These are phyloP conservation scores for Erpobdella octoculata DNA, from an alignment of 2,888 invertebrate genomes.

Conservation along the genomic window DNA sequence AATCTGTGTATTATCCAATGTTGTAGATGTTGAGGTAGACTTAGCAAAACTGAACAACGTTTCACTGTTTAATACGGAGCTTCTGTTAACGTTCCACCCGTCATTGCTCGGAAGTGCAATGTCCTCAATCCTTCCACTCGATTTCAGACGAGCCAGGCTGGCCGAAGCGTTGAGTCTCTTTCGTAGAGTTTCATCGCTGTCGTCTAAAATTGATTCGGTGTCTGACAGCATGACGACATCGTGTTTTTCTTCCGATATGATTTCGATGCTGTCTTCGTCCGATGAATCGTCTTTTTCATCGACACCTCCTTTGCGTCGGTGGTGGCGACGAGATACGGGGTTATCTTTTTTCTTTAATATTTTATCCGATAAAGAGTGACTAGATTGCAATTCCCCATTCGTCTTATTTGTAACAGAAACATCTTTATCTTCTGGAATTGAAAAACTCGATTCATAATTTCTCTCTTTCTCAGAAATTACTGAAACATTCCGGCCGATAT, in stretches of 20 bases:
- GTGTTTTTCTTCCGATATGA: constrained; percentile 16
- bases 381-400: too few relatives aligned
- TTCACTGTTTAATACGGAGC: too few relatives aligned
- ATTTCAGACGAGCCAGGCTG: neutral
- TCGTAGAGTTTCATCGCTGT: constrained; percentile 4
- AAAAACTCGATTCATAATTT: too few relatives aligned
- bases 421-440: too few relatives aligned
- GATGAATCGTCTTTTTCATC: neutral
- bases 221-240: constrained; percentile 3
- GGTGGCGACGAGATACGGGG: neutral
- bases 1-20: neutral
- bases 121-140: neutral
- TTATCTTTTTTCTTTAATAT: too few relatives aligned
- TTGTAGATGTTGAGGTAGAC: neutral
- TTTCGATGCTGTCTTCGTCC: neutral
- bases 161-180: neutral
- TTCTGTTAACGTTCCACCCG: too few relatives aligned
- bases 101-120: neutral
- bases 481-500: too few relatives aligned
- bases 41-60: neutral
- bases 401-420: too few relatives aligned
- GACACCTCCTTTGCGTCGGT: neutral
- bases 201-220: constrained; percentile 10
- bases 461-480: too few relatives aligned
- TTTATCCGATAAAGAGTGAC: too few relatives aligned